phyloP scores from a whole-genome alignment of 2,797 vertebrate species.

The Trematomus bernacchii region DNA sequence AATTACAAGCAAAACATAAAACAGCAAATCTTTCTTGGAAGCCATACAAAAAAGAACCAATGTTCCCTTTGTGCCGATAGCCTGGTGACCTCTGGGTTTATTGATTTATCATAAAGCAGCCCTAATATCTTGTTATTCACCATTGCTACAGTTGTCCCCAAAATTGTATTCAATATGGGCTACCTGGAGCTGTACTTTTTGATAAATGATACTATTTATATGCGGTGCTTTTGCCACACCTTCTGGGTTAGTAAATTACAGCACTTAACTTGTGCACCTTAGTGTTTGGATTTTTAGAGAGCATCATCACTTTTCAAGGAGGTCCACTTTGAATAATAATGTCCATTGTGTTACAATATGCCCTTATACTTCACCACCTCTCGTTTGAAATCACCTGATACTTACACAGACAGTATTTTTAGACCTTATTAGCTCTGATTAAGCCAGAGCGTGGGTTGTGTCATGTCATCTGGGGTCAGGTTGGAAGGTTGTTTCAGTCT shows the following conservation, averaged over 20 bases:
- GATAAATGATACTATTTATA: conserved; percentile 57
- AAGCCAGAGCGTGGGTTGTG: conserved; percentile 20
- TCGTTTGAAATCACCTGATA: neutral
- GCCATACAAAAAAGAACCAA: conserved; percentile 5
- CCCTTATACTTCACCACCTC: neutral
- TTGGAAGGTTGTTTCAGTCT: conserved; percentile 40
- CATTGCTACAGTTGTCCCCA: conserved; percentile 30
- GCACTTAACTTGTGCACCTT: neutral
- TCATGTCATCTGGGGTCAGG: conserved; percentile 56
- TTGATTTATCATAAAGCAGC: conserved; percentile 59
- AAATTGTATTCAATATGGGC: conserved; percentile 29
- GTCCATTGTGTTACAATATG: neutral
- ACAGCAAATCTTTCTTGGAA: neutral
- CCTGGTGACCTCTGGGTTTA: conserved; percentile 40
- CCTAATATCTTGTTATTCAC: conserved; percentile 51
- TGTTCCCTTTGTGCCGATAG: conserved; percentile 31
- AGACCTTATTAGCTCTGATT: conserved; percentile 31
- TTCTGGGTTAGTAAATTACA: conserved; percentile 29
- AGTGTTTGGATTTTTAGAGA: conserved; percentile 15
- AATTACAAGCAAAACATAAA: conserved; percentile 5
- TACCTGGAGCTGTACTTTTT: conserved; percentile 31
- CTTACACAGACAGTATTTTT: conserved; percentile 21
- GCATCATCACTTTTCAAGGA: conserved; percentile 15
- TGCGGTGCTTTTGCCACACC: conserved; percentile 26
- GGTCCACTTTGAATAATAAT: conserved; percentile 20